A percentile compares a stretch with the other conserved stretches of the same genome.
These are phyloP conservation scores for Pogonus chalceus DNA, from an alignment of 1,140 invertebrate genomes.

Conservation along the genomic window DNA sequence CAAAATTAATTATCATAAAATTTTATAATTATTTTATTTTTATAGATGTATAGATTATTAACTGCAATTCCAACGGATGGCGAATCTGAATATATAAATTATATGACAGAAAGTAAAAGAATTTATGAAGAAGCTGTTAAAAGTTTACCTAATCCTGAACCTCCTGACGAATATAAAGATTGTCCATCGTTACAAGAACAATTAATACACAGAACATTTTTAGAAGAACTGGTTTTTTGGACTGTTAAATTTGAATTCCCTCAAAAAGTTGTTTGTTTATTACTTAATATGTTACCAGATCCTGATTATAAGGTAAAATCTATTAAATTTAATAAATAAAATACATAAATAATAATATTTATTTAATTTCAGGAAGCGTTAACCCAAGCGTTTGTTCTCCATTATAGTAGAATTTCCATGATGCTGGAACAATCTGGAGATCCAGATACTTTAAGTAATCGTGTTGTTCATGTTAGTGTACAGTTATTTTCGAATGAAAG, in stretches of 20 bases:
- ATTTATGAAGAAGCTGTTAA: constrained; percentile 72
- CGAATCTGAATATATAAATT: constrained; percentile 57
- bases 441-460: constrained; percentile 84
- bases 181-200: constrained; percentile 70
- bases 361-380: constrained; percentile 62
- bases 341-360: neutral
- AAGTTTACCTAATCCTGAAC: constrained; percentile 68
- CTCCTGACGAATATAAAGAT: constrained; percentile 66
- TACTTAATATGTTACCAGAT: constrained; percentile 94
- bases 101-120: constrained; percentile 59
- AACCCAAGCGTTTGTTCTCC: constrained; percentile 87
- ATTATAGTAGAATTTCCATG: constrained; percentile 88
- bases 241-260: constrained; percentile 96
- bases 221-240: constrained; percentile 97
- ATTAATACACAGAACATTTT: constrained; percentile 74
- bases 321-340: neutral
- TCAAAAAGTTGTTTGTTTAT: constrained; percentile 87
- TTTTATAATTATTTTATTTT: too few relatives aligned
- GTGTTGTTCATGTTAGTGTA: constrained; percentile 94
- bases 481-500: constrained; percentile 91
- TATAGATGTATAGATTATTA: constrained; percentile 48
- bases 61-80: constrained; percentile 47
- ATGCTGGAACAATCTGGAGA: constrained; percentile 78
- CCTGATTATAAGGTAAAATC: constrained; percentile 76
- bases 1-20: too few relatives aligned